phyloP scores from a whole-genome alignment of 2,888 invertebrate genomes.

The Stramonita haemastoma region DNA sequence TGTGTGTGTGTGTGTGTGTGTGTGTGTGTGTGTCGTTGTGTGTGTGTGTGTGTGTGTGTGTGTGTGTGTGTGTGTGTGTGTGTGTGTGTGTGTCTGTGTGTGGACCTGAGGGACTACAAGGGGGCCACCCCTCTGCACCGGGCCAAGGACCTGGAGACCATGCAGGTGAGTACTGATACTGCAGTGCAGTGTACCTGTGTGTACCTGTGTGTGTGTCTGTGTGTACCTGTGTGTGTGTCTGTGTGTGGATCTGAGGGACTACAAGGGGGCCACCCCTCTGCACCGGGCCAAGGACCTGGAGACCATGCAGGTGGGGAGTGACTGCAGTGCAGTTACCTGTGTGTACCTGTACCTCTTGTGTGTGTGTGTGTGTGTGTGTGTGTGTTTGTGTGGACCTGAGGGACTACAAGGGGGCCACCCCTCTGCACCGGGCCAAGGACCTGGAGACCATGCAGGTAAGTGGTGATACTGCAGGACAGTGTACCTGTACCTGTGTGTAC shows the following conservation, averaged over 20 bases:
- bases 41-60: too few relatives aligned
- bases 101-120: constrained; percentile 75
- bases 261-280: constrained; percentile 75
- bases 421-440: constrained; percentile 73
- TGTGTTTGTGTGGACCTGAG: constrained; percentile 73
- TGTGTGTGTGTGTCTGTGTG: constrained; percentile 62
- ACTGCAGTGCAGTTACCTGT: too few relatives aligned
- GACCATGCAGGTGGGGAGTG: constrained; percentile 66
- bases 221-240: too few relatives aligned
- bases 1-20: too few relatives aligned
- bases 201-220: too few relatives aligned
- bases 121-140: constrained; percentile 75
- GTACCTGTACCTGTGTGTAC: too few relatives aligned
- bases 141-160: constrained; percentile 66
- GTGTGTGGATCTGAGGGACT: constrained; percentile 74
- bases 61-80: not conserved
- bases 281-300: constrained; percentile 71
- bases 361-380: constrained; percentile 70
- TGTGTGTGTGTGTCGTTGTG: too few relatives aligned
- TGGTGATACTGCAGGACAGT: too few relatives aligned
- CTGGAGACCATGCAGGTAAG: too few relatives aligned
- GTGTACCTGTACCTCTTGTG: too few relatives aligned
- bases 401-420: constrained; percentile 76
- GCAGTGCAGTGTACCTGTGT: not conserved
- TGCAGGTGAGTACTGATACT: constrained; percentile 61